A percentile compares a stretch with the other conserved stretches of the same genome.
Evolutionary conservation across 1,140 invertebrate genomes (phyloP).

Genomic region (Drosophila kurseongensis): DNA sequence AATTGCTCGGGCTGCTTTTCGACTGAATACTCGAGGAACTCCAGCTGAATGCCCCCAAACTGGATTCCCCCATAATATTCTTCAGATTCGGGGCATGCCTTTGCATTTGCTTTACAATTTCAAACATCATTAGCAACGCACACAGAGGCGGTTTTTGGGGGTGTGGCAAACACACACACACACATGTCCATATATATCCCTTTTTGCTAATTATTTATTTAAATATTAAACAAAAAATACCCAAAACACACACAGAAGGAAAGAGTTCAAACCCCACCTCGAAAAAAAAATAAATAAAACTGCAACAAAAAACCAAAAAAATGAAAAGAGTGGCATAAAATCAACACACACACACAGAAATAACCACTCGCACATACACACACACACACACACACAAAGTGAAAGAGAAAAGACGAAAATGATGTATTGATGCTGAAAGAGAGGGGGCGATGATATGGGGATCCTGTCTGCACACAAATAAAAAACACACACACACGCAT

Average conservation of each 20-base stretch:
- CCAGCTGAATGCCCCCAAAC: neutral
- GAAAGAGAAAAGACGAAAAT: conserved; percentile 71
- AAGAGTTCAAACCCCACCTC: conserved; percentile 6
- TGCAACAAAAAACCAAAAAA: conserved; percentile 55
- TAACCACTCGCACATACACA: conserved; percentile 19
- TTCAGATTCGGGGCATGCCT: conserved; percentile 72
- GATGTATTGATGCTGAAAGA: conserved; percentile 73
- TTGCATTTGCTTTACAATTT: conserved; percentile 82
- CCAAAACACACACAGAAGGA: conserved; percentile 49
- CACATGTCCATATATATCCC: conserved; percentile 57
- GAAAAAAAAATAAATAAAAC: conserved; percentile 31
- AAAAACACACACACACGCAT: conserved; percentile 25
- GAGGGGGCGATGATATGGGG: conserved; percentile 22
- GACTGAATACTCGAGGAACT: conserved; percentile 14
- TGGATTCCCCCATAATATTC: conserved; percentile 8
- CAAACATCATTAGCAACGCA: conserved; percentile 81
- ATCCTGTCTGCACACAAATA: conserved; percentile 42
- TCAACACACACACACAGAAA: conserved; percentile 44
- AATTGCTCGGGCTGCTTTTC: conserved; percentile 28
- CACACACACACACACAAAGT: conserved; percentile 11
- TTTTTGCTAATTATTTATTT: conserved; percentile 85
- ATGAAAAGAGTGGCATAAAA: conserved; percentile 67
- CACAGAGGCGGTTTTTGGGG: conserved; percentile 39
- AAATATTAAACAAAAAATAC: conserved; percentile 84
- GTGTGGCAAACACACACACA: neutral